Conservation (phyloP, 2,888 invertebrate genomes). For the Dione juno region DNA sequence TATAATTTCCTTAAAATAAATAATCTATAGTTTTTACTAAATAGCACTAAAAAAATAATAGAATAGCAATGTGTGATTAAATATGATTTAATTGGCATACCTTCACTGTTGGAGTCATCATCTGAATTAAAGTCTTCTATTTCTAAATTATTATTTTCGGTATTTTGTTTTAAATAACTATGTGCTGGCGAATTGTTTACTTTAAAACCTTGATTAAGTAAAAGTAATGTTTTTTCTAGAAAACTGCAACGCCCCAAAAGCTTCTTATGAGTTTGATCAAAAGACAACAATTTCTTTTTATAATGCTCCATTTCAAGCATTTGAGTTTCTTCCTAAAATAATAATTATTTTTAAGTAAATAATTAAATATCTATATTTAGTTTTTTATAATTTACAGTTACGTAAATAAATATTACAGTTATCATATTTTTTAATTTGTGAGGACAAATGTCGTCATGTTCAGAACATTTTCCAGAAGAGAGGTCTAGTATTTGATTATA, state of each 20-base stretch:
- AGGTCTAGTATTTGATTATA: slow-evolving; percentile 70
- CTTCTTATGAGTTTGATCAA: slow-evolving; percentile 62
- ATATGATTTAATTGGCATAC: slow-evolving; percentile 51
- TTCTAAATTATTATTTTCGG: slow-evolving; percentile 52
- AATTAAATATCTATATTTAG: slow-evolving; percentile 27
- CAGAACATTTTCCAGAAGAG: slow-evolving; percentile 63
- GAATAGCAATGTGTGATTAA: too few species aligned
- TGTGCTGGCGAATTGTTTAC: slow-evolving; percentile 48
- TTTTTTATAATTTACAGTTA: neutral
- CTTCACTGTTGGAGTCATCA: slow-evolving; percentile 60
- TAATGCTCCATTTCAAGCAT: slow-evolving; percentile 62
- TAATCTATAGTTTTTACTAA: too few species aligned
- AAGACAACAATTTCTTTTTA: slow-evolving; percentile 59
- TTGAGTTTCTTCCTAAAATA: slow-evolving; percentile 61
- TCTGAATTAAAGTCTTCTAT: slow-evolving; percentile 70
- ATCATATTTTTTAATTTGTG: slow-evolving; percentile 68
- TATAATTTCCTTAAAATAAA: slow-evolving; percentile 62
- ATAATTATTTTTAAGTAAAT: slow-evolving; percentile 11
- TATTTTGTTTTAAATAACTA: slow-evolving; percentile 45
- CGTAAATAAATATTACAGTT: slow-evolving; percentile 53
- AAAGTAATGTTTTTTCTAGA: slow-evolving; percentile 66
- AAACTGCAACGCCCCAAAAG: slow-evolving; percentile 62
- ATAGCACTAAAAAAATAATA: too few species aligned
- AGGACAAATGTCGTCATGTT: slow-evolving; percentile 62
- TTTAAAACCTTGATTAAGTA: slow-evolving; percentile 68